phyloP scores from a whole-genome alignment of 2,113 vertebrate species.

The Numida meleagris region DNA sequence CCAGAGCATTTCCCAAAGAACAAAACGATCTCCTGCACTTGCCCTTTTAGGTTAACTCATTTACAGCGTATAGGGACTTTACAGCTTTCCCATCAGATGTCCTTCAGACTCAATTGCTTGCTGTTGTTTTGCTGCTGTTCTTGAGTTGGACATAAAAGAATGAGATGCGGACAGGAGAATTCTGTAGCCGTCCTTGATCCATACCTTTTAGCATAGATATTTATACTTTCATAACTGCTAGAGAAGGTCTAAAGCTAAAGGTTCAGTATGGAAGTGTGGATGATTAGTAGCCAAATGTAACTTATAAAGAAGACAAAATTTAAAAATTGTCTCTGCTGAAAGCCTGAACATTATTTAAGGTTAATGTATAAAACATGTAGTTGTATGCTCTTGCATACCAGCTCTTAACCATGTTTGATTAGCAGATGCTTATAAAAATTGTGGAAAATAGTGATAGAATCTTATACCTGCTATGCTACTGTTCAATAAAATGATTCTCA shows the following conservation, averaged over 20 bases:
- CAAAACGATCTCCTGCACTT: constrained; percentile 24
- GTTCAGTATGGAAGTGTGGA: background rate
- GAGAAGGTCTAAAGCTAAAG: background rate
- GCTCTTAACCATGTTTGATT: background rate
- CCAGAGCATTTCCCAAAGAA: constrained; percentile 40
- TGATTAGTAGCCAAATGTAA: background rate
- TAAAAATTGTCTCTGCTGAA: background rate
- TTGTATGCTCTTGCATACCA: background rate
- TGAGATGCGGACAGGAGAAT: background rate
- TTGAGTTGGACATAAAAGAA: background rate
- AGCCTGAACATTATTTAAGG: background rate
- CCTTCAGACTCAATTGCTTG: background rate
- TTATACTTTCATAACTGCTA: background rate
- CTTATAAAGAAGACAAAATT: background rate
- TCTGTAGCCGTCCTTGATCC: background rate
- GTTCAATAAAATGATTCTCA: background rate
- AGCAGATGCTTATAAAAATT: background rate
- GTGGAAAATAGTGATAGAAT: background rate
- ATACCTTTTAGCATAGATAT: background rate
- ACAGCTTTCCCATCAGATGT: background rate
- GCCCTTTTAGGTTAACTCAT: constrained; percentile 35
- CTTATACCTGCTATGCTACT: background rate
- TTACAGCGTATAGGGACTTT: background rate
- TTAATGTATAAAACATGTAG: background rate
- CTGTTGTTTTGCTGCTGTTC: background rate